Conservation (phyloP, 1,140 invertebrate species). For the Rhyzopertha dominica region DNA sequence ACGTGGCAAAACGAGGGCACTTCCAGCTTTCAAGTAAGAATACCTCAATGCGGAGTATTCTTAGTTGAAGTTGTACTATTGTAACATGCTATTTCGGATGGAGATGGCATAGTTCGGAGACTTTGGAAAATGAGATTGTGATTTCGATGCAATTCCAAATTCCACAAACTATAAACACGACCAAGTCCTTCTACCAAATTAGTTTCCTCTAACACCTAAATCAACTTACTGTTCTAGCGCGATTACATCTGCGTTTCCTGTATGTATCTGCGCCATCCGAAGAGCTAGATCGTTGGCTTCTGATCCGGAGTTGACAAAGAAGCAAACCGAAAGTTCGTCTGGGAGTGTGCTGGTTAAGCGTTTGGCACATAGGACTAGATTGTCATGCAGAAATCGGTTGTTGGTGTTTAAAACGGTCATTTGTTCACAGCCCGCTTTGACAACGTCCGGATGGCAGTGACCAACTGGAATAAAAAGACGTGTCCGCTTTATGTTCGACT, state of each 20-base stretch:
- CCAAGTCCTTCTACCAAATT: no score
- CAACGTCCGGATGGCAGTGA: constrained; percentile 93
- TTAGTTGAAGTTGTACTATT: no score
- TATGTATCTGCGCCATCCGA: constrained; percentile 82
- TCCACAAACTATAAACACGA: no score
- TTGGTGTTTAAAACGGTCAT: constrained; percentile 90
- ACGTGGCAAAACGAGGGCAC: no score
- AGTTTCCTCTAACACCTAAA: no score
- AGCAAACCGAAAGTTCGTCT: constrained; percentile 82
- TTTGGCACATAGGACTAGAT: constrained; percentile 86
- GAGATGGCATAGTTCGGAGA: no score
- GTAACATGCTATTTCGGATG: no score
- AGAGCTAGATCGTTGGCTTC: constrained; percentile 98
- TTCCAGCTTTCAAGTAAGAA: no score
- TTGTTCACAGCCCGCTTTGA: constrained; percentile 80
- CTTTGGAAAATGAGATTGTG: no score
- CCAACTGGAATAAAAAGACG: constrained; percentile 72
- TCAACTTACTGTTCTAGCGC: constrained; percentile 91
- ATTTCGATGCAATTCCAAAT: no score
- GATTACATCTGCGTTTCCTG: constrained; percentile 83
- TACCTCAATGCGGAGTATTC: no score
- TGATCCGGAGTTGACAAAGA: constrained; percentile 98
- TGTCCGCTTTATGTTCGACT: no score
- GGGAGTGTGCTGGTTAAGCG: constrained; percentile 78
- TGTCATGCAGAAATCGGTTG: constrained; percentile 92